Conservation (phyloP, 1,140 invertebrate genomes). For the Trissolcus basalis region DNA sequence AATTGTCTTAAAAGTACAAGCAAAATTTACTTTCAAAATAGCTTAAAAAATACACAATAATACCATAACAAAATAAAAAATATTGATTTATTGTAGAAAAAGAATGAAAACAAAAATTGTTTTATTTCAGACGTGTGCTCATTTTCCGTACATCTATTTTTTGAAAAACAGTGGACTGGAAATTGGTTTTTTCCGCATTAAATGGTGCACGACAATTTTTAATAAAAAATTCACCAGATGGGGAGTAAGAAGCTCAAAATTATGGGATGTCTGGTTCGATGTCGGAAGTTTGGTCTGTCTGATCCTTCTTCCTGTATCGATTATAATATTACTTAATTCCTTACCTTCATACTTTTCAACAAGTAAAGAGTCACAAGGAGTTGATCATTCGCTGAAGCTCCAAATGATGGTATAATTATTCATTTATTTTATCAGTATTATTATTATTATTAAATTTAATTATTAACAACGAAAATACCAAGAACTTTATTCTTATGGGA, state of each 20-base stretch:
- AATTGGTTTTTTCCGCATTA: slow-evolving; percentile 82
- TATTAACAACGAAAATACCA: no score
- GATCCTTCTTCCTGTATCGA: slow-evolving; percentile 80
- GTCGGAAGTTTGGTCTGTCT: slow-evolving; percentile 80
- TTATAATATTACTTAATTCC: slow-evolving; percentile 78
- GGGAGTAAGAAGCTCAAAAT: slow-evolving; percentile 80
- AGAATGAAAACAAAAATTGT: background rate
- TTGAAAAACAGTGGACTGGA: slow-evolving; percentile 84
- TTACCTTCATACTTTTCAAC: slow-evolving; percentile 61
- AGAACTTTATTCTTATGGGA: no score
- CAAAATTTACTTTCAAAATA: background rate
- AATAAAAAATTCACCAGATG: slow-evolving; percentile 85
- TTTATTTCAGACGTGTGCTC: slow-evolving; percentile 82
- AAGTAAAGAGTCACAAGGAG: background rate
- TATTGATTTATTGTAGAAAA: no score
- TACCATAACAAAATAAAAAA: no score
- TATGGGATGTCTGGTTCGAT: slow-evolving; percentile 83
- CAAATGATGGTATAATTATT: slow-evolving; percentile 48
- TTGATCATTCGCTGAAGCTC: slow-evolving; percentile 12
- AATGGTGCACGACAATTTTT: slow-evolving; percentile 85
- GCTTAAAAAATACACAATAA: no score
- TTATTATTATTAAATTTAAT: slow-evolving; percentile 52
- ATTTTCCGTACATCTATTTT: slow-evolving; percentile 86
- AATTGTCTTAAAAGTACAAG: background rate
- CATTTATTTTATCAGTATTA: no score